These are phyloP conservation scores for Larimichthys crocea DNA, from an alignment of 2,113 vertebrate species.

Conservation along the genomic window DNA sequence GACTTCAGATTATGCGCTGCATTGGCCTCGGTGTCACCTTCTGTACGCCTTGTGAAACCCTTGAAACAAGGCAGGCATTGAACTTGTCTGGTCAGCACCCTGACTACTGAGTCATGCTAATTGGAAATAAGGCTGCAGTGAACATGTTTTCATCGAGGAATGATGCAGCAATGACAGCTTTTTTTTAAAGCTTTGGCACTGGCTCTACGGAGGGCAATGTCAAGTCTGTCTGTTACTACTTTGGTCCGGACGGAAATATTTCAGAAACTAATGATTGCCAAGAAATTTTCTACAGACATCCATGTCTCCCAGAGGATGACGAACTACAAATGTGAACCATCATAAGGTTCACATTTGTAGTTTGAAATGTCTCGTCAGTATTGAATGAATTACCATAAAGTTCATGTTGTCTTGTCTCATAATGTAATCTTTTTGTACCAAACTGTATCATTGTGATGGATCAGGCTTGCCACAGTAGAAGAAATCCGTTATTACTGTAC, in stretches of 20 bases:
- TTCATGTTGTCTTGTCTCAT: background rate
- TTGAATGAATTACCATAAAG: background rate
- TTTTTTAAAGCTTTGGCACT: background rate
- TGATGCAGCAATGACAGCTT: background rate
- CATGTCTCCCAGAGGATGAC: background rate
- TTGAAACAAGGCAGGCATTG: slow-evolving; percentile 51
- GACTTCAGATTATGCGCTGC: slow-evolving; percentile 70
- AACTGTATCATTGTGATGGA: background rate
- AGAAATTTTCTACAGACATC: background rate
- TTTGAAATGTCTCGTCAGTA: background rate
- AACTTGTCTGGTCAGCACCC: slow-evolving; percentile 59
- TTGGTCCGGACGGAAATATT: background rate
- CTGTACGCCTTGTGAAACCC: slow-evolving; percentile 51
- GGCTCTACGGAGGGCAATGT: background rate
- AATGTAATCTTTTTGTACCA: background rate
- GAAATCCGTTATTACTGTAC: background rate
- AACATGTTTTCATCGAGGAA: slow-evolving; percentile 23
- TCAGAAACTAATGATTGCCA: background rate
- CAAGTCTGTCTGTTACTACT: background rate
- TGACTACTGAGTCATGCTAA: slow-evolving; percentile 53
- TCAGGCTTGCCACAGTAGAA: background rate
- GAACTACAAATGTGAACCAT: background rate
- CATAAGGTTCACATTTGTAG: background rate
- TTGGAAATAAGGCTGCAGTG: slow-evolving; percentile 34
- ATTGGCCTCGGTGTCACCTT: slow-evolving; percentile 70